Conservation (phyloP, 2,113 vertebrate genomes). For the Azemiops feae region DNA sequence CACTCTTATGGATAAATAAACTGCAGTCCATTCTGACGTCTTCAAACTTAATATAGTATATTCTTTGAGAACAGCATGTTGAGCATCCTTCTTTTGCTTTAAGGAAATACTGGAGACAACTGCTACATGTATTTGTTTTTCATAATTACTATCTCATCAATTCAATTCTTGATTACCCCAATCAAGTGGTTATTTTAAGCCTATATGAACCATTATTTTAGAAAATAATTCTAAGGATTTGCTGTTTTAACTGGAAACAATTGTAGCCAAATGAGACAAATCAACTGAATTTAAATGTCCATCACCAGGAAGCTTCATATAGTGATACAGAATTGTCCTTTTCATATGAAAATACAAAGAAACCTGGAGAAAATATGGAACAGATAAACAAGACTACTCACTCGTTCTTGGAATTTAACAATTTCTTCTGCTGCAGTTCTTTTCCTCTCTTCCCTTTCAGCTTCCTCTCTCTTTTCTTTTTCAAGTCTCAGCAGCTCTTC, state of each 20-base stretch:
- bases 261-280: not conserved
- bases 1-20: not conserved
- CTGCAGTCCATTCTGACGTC: not conserved
- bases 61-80: not conserved
- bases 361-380: not conserved
- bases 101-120: not conserved
- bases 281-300: not conserved
- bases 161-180: not conserved
- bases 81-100: not conserved
- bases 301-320: not conserved
- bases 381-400: conserved; percentile 53
- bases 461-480: conserved; percentile 63
- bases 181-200: not conserved
- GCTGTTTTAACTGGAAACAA: not conserved
- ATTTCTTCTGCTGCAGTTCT: conserved; percentile 71
- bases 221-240: not conserved
- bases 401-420: conserved; percentile 78
- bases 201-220: not conserved
- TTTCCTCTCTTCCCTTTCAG: conserved; percentile 73
- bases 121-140: not conserved
- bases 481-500: conserved; percentile 70
- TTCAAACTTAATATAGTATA: not conserved
- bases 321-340: not conserved
- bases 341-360: not conserved
- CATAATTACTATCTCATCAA: not conserved